Evolutionary conservation across 2,888 invertebrate genomes (phyloP), one percentile per base, ranked within the genome.

Genomic region (Oxystoma pomonae): DNA sequence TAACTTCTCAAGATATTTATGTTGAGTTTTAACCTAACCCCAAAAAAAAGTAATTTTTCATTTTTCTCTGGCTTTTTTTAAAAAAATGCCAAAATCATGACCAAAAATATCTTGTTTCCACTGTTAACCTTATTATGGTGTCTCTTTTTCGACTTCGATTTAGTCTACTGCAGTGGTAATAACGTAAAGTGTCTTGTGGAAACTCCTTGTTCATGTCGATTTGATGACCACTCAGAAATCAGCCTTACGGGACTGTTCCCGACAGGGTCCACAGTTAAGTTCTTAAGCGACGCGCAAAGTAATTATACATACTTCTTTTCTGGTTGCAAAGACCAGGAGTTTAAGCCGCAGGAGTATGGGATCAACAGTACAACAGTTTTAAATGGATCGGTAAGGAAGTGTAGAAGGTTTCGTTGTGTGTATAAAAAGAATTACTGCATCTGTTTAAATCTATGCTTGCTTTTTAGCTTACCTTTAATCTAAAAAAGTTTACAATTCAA

Each of bases 251-350:
- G 22, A 5, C 16, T 67, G 17, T 20, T 58, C 18, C 57, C 59
- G 17, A 16, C 57, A 3, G 35, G 5, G 5, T 7, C 3, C 35
- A 35, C 3, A 35, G 35, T 7, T 35, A 35, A 35, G 35, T 35
- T 35, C 12, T 12, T 35, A 7, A 7, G 49, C 16, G 72, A 73
- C 61, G 62, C 65, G 9, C 57, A 51, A 57, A 58, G 53, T 18
- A 72, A 71, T 61, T 63, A 70, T 20, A 74, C 71, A 1, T 78
- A 76, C 65, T 76, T 72, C 49, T 81, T 80, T 68, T 75, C 77
- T 68, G 80, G 81, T 2, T 82, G 82, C 65, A 69, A 68, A 61
- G 16, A 68, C 63, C 16, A 64, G 64, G 9, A 53, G 1, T 63
- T 67, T 22, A 56, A 59, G 0, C 18, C 61, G n/a, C 18, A 21